Percentiles rank a stretch among this genome's conserved stretches.
Conservation (phyloP, 2,888 invertebrate species). For the Harpalus rubripes region DNA sequence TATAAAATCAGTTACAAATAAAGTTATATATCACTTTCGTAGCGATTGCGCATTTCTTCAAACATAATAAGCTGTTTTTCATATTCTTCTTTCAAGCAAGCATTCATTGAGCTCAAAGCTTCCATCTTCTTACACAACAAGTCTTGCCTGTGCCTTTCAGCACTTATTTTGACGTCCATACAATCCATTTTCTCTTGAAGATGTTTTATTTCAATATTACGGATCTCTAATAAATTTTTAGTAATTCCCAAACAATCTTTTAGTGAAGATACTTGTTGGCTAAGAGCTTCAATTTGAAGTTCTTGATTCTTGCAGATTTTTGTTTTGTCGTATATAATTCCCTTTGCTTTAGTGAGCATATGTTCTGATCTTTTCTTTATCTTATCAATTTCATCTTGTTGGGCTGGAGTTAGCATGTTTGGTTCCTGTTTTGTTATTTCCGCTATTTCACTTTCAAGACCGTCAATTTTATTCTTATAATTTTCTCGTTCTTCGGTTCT, state of each 20-base stretch:
- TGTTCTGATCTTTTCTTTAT: conserved; percentile 77
- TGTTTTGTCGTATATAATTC: conserved; percentile 87
- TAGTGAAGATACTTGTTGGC: conserved; percentile 85
- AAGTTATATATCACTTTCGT: conserved; percentile 69
- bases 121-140: conserved; percentile 85
- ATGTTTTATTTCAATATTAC: conserved; percentile 89
- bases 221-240: conserved; percentile 88
- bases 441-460: conserved; percentile 74
- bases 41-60: conserved; percentile 78
- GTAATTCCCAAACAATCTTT: conserved; percentile 91
- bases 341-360: conserved; percentile 83
- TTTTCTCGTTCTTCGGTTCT: conserved; percentile 80
- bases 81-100: conserved; percentile 88
- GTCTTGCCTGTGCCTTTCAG: conserved; percentile 86
- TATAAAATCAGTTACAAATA: neutral
- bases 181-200: conserved; percentile 84
- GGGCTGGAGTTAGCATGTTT: conserved; percentile 72
- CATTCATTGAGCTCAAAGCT: conserved; percentile 86
- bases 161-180: conserved; percentile 85
- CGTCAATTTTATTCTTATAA: conserved; percentile 76
- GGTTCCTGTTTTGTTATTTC: conserved; percentile 72
- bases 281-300: conserved; percentile 86
- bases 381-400: conserved; percentile 72
- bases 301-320: conserved; percentile 89
- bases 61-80: conserved; percentile 88